A percentile compares a stretch with the other conserved stretches of the same genome.
Conservation (phyloP, 2,113 vertebrate species). For the Tenrec ecaudatus region DNA sequence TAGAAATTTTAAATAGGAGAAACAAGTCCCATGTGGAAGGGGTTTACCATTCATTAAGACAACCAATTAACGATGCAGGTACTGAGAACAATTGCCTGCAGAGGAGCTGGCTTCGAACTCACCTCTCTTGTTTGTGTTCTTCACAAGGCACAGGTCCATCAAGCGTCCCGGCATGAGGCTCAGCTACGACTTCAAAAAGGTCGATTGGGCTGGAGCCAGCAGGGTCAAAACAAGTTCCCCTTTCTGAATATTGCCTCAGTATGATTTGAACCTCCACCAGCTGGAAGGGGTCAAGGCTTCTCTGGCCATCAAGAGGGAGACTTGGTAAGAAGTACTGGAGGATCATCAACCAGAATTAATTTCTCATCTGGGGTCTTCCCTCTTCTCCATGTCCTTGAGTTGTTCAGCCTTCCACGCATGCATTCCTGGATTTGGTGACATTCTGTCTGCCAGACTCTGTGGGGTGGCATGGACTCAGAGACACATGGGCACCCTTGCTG, state of each 20-base stretch:
- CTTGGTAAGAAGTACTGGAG: not conserved
- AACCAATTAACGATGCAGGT: not conserved
- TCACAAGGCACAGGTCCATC: not conserved
- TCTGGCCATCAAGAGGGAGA: not conserved
- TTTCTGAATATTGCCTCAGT: conserved; percentile 11
- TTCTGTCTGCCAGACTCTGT: not conserved
- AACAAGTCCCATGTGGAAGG: too few species aligned
- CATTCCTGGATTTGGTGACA: not conserved
- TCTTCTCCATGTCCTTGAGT: not conserved
- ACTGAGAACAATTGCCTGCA: not conserved
- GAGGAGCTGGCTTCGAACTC: not conserved
- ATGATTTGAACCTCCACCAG: not conserved
- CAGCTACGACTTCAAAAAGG: not conserved
- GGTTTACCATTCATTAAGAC: not conserved
- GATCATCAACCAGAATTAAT: not conserved
- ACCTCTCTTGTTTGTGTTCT: not conserved
- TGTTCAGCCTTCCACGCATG: not conserved
- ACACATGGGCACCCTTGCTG: not conserved
- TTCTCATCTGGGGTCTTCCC: not conserved
- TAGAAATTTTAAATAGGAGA: too few species aligned
- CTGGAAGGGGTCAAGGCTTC: not conserved
- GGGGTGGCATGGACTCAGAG: not conserved
- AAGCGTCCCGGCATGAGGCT: not conserved
- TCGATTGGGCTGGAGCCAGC: not conserved
- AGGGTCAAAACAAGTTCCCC: not conserved